Evolutionary conservation across 2,797 vertebrate species (phyloP), one percentile per base, ranked within the genome.

Genomic region (Presbytis comata): DNA sequence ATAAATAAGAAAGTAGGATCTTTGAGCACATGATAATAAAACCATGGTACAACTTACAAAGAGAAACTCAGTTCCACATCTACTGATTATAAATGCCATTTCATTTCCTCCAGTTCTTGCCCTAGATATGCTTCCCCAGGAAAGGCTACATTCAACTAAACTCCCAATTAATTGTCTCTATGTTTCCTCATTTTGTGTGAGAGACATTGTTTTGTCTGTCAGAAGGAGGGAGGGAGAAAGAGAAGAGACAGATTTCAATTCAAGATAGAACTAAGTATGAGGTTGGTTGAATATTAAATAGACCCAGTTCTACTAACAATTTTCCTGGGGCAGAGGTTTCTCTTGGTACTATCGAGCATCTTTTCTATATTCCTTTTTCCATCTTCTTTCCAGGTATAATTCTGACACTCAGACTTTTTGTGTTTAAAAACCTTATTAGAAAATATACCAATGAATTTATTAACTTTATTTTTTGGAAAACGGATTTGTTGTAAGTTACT

Each of bases 1-100:
- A 88, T 78, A 93, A 84, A 78, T 87, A 30, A 14, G 5, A 90
- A 96, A 79, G 1, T 5, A 46, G 6, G 16, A 36, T 64, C 11
- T 95, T 89, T 85, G 39, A 96, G 9, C 80, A 26, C 14, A 92
- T 57, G 46, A 84, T 96, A 61, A 86, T 81, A 85, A 85, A 22
- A 46, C 44, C 7, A 48, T 70, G 22, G 30, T 64, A 55, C 2
- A 53, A 57, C n/a, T 75, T 70, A 57, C 8, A 67, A 41, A 39
- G 41, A 70, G 79, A 30, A 55, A 33, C 48, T 21, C 8, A 41
- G 14, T 78, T 75, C 14, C 21, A 93, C 48, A 53, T 5, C 4
- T 93, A 28, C 50, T 72, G 41, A 57, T 76, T 90, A 33, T 28
- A 57, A 93, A 53, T n/a, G 1, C 5, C 70, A 2, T 64, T 87